phyloP scores from a whole-genome alignment of 2,797 vertebrate genomes.

The Caiman crocodilus region DNA sequence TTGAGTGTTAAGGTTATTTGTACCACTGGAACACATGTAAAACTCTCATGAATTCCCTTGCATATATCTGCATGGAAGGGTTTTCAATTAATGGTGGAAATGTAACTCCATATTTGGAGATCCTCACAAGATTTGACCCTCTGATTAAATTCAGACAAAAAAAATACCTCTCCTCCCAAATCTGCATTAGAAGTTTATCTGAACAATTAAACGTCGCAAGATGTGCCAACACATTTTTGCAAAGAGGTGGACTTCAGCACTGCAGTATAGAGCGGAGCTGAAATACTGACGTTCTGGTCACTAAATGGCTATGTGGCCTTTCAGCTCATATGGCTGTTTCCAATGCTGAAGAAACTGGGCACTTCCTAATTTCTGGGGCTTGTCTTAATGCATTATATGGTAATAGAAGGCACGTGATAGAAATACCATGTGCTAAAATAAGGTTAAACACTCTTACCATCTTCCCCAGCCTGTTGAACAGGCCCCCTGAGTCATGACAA shows the following conservation, averaged over 20 bases:
- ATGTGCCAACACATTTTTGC: slow-evolving; percentile 39
- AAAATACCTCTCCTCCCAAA: neutral
- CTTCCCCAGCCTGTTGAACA: neutral
- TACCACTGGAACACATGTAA: slow-evolving; percentile 61
- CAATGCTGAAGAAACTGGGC: neutral
- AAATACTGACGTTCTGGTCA: neutral
- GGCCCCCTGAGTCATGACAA: neutral
- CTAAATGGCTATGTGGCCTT: neutral
- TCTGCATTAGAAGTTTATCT: neutral
- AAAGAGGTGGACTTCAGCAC: slow-evolving; percentile 57
- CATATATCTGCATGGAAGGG: slow-evolving; percentile 40
- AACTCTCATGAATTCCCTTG: slow-evolving; percentile 44
- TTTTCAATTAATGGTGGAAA: slow-evolving; percentile 35
- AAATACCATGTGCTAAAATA: neutral
- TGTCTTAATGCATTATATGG: neutral
- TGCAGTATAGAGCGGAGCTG: neutral
- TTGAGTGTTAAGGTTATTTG: slow-evolving; percentile 69
- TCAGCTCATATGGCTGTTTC: slow-evolving; percentile 31
- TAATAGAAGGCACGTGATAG: neutral
- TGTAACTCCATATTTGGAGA: slow-evolving; percentile 7
- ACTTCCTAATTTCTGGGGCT: neutral
- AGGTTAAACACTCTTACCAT: slow-evolving; percentile 21
- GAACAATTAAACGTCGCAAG: neutral
- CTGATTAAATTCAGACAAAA: slow-evolving; percentile 2
- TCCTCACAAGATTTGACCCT: neutral